These are phyloP conservation scores for Euthynnus affinis DNA, from an alignment of 2,797 vertebrate species.

Conservation along the genomic window DNA sequence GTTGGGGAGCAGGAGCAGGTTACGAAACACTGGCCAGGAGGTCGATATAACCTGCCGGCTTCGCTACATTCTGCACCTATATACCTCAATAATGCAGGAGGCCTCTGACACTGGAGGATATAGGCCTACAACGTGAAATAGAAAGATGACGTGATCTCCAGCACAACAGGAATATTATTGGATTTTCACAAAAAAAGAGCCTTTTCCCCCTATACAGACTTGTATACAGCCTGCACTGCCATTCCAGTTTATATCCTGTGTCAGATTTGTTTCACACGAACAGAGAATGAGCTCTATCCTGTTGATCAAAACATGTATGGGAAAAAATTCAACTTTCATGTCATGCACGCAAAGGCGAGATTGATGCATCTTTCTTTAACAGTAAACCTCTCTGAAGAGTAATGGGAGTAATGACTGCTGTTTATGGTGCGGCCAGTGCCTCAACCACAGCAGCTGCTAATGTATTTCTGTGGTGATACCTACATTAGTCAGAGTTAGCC, in stretches of 20 bases:
- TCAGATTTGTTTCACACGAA: not conserved
- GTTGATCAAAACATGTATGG: not conserved
- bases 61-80: constrained; percentile 26
- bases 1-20: constrained; percentile 37
- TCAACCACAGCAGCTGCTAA: constrained; percentile 18
- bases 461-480: constrained; percentile 6
- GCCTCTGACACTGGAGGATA: constrained; percentile 60
- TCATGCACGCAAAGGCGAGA: not conserved
- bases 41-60: constrained; percentile 35
- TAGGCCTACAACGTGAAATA: constrained; percentile 41
- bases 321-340: not conserved
- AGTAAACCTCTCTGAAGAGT: not conserved
- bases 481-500: constrained; percentile 11
- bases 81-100: constrained; percentile 45
- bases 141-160: constrained; percentile 62
- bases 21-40: constrained; percentile 63
- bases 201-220: not conserved
- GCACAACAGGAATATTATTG: constrained; percentile 36
- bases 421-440: not conserved
- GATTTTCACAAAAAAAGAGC: too few relatives aligned
- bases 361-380: not conserved
- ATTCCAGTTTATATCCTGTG: not conserved
- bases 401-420: not conserved
- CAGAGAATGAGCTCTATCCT: not conserved
- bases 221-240: constrained; percentile 5